These are phyloP conservation scores for Nasonia oneida DNA, from an alignment of 2,888 invertebrate genomes.

Conservation along the genomic window DNA sequence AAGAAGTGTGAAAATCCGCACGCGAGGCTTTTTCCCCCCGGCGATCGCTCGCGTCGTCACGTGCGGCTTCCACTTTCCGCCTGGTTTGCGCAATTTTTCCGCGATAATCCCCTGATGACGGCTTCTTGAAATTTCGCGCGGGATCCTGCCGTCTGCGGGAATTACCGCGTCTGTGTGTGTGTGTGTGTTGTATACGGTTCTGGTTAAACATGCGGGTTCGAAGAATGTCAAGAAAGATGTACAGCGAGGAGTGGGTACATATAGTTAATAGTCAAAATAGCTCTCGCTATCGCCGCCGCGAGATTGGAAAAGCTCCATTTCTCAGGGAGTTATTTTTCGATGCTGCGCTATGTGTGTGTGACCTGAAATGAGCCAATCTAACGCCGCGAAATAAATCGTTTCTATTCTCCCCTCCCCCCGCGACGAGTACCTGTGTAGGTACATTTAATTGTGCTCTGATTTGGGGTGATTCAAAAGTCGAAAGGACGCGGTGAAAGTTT, in stretches of 20 bases:
- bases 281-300: neutral
- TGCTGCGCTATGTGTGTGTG: neutral
- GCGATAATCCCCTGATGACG: neutral
- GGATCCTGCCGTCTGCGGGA: neutral
- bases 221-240: conserved; percentile 3
- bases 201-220: neutral
- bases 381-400: neutral
- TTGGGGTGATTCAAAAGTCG: neutral
- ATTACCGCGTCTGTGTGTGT: neutral
- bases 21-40: neutral
- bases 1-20: neutral
- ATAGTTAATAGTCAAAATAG: neutral
- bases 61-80: conserved; percentile 20
- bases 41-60: neutral
- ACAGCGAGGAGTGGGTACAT: neutral
- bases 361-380: neutral
- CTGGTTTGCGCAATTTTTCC: conserved; percentile 6
- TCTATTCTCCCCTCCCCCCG: neutral
- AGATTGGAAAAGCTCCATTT: neutral
- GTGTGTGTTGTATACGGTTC: neutral
- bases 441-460: neutral
- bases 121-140: conserved; percentile 4
- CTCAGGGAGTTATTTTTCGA: neutral
- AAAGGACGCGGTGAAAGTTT: conserved; percentile 8
- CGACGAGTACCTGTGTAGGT: neutral